Base-by-base conservation (phyloP, 2,113 vertebrate genomes). In the Phycodurus eques region DNA sequence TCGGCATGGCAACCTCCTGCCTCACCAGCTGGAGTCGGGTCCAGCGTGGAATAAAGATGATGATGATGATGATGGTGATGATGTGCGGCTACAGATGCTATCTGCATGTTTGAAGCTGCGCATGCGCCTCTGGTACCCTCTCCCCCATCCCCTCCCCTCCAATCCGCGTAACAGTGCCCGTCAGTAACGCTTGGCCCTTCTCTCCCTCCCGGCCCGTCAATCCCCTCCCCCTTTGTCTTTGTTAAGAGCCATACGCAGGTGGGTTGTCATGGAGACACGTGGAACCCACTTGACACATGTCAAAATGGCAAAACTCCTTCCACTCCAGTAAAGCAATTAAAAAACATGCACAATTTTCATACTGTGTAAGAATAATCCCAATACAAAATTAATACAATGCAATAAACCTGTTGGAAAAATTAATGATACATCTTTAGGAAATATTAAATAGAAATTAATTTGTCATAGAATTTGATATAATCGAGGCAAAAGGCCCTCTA, bases 171-270 rank as follows among this genome's bases (percentile, higher is more conserved):
- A 78, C 47, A 83, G 77, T 87, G 84, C 80, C 85, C 86, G 85
- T 87, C 77, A 93, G 90, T 93, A 93, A 94, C 91, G 76, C 90
- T 90, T 83, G 91, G 92, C 87, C 87, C 92, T 92, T 92, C 91
- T 93, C 84, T 94, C 90, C 92, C 88, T 90, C 86, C 85, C 85
- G 87, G 85, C 87, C 81, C 83, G 90, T 3, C 56, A 12, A 47
- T 90, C 85, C 86, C 85, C 87, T 85, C 86, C 77, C 84, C 91
- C 89, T 83, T 35, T 39, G 88, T 86, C 90, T 89, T 90, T 89
- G 84, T 89, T 91, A 93, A 94, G 93, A 90, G 89, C 89, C 88
- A 83, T 86, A 84, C 87, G 87, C 91, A 94, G 93, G 93, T 93
- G 93, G 92, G 93, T 93, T 88, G 70, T 84, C 78, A 81, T 87